Evolutionary conservation across 2,888 invertebrate species (phyloP).

Genomic region (Carpatolechia fugitivella): DNA sequence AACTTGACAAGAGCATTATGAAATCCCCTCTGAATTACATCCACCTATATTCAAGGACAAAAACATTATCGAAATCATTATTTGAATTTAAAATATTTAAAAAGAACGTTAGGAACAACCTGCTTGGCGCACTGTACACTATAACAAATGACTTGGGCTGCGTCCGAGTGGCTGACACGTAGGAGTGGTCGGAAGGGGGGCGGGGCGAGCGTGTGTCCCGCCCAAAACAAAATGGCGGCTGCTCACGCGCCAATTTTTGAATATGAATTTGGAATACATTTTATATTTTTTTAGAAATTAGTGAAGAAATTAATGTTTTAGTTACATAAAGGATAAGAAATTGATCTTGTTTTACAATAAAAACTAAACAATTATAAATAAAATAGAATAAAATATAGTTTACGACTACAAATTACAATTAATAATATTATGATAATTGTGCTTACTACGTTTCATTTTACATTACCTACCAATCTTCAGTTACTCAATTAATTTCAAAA

Average conservation of each 20-base stretch:
- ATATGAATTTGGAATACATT: slow-evolving; percentile 35
- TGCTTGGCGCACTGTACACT: slow-evolving; percentile 62
- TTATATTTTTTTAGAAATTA: background rate
- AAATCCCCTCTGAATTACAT: too few species aligned
- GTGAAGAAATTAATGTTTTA: background rate
- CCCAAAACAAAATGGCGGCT: slow-evolving; percentile 81
- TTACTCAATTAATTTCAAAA: too few species aligned
- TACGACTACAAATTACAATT: too few species aligned
- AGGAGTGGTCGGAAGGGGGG: slow-evolving; percentile 74
- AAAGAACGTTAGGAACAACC: slow-evolving; percentile 37
- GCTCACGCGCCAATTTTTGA: slow-evolving; percentile 79
- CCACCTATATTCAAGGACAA: too few species aligned
- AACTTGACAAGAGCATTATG: too few species aligned
- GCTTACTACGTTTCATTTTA: too few species aligned
- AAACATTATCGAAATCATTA: too few species aligned
- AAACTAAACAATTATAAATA: background rate
- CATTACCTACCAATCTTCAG: too few species aligned
- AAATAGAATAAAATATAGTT: too few species aligned
- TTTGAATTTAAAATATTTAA: slow-evolving; percentile 4
- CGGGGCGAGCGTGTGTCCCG: slow-evolving; percentile 74
- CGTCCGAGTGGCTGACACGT: slow-evolving; percentile 69
- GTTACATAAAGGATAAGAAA: background rate
- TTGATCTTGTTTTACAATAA: background rate
- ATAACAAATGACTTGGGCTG: slow-evolving; percentile 77
- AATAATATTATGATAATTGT: too few species aligned